A percentile compares a stretch with the other conserved stretches of the same genome.
Evolutionary conservation across 2,113 vertebrate species (phyloP).

Genomic region (Tetrax tetrax): DNA sequence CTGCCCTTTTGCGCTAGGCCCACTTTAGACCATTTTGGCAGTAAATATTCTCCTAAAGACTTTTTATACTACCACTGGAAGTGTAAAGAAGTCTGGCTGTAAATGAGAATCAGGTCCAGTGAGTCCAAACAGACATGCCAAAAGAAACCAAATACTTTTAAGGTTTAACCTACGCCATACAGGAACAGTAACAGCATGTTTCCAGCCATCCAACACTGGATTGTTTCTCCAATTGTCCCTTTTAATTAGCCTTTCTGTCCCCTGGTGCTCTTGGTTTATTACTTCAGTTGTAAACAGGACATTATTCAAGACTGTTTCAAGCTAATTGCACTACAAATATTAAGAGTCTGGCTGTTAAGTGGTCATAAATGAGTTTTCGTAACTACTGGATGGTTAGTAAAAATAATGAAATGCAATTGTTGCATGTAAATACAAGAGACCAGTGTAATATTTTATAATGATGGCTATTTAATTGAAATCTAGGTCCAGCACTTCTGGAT

Average conservation of each 20-base stretch:
- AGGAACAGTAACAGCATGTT: conserved; percentile 9
- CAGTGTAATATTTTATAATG: conserved; percentile 26
- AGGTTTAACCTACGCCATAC: conserved; percentile 20
- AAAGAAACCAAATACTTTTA: conserved; percentile 10
- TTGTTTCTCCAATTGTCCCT: conserved; percentile 45
- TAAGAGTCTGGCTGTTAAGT: conserved; percentile 38
- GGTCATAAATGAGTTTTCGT: conserved; percentile 48
- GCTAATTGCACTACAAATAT: conserved; percentile 62
- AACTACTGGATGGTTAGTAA: conserved; percentile 40
- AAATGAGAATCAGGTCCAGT: neutral
- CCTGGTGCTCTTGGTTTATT: conserved; percentile 54
- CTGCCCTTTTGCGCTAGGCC: neutral
- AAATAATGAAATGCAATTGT: conserved; percentile 39
- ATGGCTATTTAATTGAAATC: conserved; percentile 40
- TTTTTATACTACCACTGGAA: conserved; percentile 10
- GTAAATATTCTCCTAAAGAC: conserved; percentile 4
- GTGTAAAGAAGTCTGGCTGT: conserved; percentile 17
- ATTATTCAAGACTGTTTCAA: conserved; percentile 49
- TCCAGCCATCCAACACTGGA: neutral
- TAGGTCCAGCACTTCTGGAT: neutral
- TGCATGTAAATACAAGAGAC: neutral
- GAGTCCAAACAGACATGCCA: neutral
- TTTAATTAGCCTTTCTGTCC: conserved; percentile 52
- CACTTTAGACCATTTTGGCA: neutral
- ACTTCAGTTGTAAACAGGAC: conserved; percentile 51